Conservation (phyloP, 2,113 vertebrate genomes). For the Passer domesticus region DNA sequence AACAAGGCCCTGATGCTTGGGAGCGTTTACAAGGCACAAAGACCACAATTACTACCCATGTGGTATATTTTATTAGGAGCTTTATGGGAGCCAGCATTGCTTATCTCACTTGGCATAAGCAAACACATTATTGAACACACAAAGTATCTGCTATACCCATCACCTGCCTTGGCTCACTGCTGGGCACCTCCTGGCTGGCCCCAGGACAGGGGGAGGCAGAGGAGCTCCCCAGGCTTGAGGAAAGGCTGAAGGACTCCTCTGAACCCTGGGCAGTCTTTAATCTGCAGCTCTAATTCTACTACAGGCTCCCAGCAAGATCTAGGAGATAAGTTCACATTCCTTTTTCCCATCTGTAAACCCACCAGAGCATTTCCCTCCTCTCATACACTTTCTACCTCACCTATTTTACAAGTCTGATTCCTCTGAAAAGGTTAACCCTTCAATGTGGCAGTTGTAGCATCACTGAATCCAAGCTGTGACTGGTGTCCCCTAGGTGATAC, state of each 20-base stretch:
- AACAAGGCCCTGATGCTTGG: neutral
- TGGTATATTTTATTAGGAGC: neutral
- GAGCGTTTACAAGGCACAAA: neutral
- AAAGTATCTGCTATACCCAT: neutral
- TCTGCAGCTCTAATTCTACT: neutral
- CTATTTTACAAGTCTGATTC: neutral
- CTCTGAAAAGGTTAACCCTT: neutral
- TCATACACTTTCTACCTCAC: neutral
- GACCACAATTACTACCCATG: neutral
- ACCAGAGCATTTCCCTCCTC: neutral
- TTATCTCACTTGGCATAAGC: neutral
- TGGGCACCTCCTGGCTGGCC: neutral
- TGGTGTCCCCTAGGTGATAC: neutral
- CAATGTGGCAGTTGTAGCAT: neutral
- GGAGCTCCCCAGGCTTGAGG: neutral
- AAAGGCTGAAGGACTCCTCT: neutral
- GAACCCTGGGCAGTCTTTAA: neutral
- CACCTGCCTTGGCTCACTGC: neutral
- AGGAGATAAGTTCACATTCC: fast-evolving
- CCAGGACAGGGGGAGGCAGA: neutral
- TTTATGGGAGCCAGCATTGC: fast-evolving
- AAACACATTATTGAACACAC: neutral
- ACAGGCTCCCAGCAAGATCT: neutral
- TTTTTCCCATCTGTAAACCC: neutral
- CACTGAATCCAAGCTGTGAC: neutral